Percentiles rank a stretch among this genome's conserved stretches.
Conservation (phyloP, 1,140 invertebrate species). For the Eupristina koningsbergeri region DNA sequence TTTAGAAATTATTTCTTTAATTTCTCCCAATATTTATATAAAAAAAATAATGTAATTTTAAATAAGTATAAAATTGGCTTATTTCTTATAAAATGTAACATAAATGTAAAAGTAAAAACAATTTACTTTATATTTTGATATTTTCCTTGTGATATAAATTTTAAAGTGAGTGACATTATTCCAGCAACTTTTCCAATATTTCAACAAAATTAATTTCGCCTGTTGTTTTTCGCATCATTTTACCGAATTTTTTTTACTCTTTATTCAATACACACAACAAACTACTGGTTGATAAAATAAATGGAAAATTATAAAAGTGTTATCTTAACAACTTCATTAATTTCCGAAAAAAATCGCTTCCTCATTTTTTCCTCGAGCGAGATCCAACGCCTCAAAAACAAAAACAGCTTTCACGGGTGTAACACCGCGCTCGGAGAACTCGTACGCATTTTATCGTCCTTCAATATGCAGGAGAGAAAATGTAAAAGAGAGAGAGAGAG, state of each 20-base stretch:
- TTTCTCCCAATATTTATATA: too few relatives aligned
- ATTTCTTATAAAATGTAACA: too few relatives aligned
- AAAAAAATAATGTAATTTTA: too few relatives aligned
- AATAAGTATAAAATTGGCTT: too few relatives aligned
- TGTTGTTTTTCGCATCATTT: too few relatives aligned
- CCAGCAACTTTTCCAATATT: neutral
- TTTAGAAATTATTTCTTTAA: too few relatives aligned
- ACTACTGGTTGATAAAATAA: slow-evolving; percentile 1
- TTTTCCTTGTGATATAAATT: neutral
- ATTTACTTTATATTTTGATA: too few relatives aligned
- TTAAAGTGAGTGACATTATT: neutral
- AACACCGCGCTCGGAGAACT: slow-evolving; percentile 1
- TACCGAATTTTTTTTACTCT: neutral
- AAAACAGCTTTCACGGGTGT: neutral
- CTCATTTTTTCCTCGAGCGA: neutral
- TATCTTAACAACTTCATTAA: neutral
- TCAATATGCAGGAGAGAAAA: neutral
- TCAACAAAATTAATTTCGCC: neutral
- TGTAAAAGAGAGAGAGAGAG: neutral
- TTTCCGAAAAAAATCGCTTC: neutral
- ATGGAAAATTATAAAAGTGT: slow-evolving; percentile 12
- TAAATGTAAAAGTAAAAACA: too few relatives aligned
- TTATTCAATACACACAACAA: neutral
- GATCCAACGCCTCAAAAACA: neutral
- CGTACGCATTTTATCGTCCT: neutral